Evolutionary conservation across 2,113 vertebrate species (phyloP), one percentile per base, ranked within the genome.

Genomic region (Nipponia nippon): DNA sequence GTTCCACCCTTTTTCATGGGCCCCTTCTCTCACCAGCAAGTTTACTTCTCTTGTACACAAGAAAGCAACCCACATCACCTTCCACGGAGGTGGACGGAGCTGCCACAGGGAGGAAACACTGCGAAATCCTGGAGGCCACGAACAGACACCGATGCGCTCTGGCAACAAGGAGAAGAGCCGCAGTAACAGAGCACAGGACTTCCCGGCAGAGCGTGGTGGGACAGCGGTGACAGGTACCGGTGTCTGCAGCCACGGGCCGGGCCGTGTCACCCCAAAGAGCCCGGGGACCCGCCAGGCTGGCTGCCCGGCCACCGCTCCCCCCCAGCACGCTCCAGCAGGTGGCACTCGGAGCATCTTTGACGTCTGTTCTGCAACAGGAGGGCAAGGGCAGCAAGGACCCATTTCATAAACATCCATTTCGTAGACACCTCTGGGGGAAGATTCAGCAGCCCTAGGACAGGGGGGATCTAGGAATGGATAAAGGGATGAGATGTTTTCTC

Each of bases 291-390:
- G 67, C 40, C 61, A 32, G 34, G 53, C 55, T 38, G 62, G 27
- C 50, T 58, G 52, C 56, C 69, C 5, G 1, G 34, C 38, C 62
- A 69, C 77, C 2, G 4, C 65, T 46, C 14, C 49, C 85, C 80
- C 82, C 18, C 1, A 30, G 72, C 77, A n/a, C 56, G 0, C 29
- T 91, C 97, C 97, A 97, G 96, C 96, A 97, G 96, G 87, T 96
- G 97, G 97, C 97, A 97, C 95, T 93, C 87, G 0, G 95, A 90
- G 95, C 93, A 73, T 29, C 95, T 21, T 10, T 3, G 25, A 38
- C 0, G 9, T 0, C 75, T 58, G 66, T 1, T 13, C 26, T 32
- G n/a, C 27, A 52, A 42, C 3, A 2, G 25, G 50, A 34, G 3
- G 16, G 20, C 6, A 22, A 50, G 58, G 77, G 71, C 38, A 53